A percentile compares a stretch with the other conserved stretches of the same genome.
phyloP scores from a whole-genome alignment of 2,113 vertebrate genomes.

The Mesocricetus auratus region DNA sequence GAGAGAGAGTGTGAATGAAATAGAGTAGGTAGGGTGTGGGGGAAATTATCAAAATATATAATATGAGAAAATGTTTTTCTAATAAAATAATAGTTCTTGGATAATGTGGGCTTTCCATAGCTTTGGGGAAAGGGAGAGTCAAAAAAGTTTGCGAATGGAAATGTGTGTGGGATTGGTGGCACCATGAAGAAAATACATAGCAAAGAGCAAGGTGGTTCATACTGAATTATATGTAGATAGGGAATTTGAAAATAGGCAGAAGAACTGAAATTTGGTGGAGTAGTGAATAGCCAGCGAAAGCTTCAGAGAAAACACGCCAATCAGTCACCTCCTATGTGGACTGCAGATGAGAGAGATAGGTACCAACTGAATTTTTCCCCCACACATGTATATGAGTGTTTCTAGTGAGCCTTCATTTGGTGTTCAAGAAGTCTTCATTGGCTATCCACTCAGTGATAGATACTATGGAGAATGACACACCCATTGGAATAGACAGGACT shows the following conservation, averaged over 20 bases:
- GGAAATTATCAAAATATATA: not conserved
- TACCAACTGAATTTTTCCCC: not conserved
- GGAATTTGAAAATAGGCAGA: not conserved
- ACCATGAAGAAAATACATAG: not conserved
- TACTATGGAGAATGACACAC: not conserved
- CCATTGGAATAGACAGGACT: not conserved
- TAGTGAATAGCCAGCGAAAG: not conserved
- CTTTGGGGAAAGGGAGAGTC: not conserved
- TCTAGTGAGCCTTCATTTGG: not conserved
- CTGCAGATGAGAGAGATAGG: not conserved
- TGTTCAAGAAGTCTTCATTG: not conserved
- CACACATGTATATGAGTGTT: not conserved
- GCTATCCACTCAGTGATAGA: not conserved
- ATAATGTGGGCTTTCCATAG: not conserved
- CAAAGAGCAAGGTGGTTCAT: not conserved
- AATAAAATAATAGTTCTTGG: conserved; percentile 12
- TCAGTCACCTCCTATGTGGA: not conserved
- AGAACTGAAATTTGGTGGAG: not conserved
- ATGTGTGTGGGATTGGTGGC: not conserved
- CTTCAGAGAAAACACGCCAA: not conserved
- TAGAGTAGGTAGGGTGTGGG: not conserved
- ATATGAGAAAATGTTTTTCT: not conserved
- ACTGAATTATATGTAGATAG: not conserved
- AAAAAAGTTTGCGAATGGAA: not conserved
- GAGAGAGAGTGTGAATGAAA: not conserved